Conservation (phyloP, 2,113 vertebrate genomes). For the Puffinus mauretanicus region DNA sequence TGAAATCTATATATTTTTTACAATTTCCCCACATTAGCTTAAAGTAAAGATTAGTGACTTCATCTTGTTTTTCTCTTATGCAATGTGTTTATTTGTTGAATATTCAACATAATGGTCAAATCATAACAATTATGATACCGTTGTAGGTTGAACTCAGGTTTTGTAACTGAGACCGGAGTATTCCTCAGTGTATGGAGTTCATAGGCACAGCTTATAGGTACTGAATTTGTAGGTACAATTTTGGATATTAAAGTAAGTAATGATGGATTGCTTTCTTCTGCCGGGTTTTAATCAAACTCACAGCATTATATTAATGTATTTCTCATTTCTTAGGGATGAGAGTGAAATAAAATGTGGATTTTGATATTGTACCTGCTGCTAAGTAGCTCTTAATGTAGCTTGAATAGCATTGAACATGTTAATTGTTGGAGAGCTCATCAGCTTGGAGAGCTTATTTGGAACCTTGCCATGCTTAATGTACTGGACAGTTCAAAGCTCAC, state of each 20-base stretch:
- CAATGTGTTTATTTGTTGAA: not conserved
- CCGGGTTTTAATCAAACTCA: not conserved
- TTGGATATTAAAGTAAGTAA: not conserved
- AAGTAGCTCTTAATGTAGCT: not conserved
- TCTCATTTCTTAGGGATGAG: not conserved
- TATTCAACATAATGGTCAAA: not conserved
- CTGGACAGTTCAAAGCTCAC: conserved; percentile 37
- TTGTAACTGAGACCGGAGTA: not conserved
- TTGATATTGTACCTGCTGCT: not conserved
- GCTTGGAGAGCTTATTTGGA: conserved; percentile 11
- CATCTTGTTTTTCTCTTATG: not conserved
- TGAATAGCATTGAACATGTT: not conserved
- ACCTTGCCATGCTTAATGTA: conserved; percentile 15
- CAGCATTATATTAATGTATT: not conserved
- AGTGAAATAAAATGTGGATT: not conserved
- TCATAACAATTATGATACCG: too few relatives aligned
- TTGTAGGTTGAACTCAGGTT: not conserved
- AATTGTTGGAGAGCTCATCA: not conserved
- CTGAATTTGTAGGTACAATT: not conserved
- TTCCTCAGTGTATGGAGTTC: not conserved
- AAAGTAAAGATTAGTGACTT: not conserved
- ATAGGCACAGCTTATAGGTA: not conserved
- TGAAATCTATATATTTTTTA: not conserved
- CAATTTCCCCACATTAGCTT: not conserved
- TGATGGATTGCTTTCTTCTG: not conserved